Evolutionary conservation across 2,113 vertebrate genomes (phyloP).

Genomic region (Oceanites oceanicus): DNA sequence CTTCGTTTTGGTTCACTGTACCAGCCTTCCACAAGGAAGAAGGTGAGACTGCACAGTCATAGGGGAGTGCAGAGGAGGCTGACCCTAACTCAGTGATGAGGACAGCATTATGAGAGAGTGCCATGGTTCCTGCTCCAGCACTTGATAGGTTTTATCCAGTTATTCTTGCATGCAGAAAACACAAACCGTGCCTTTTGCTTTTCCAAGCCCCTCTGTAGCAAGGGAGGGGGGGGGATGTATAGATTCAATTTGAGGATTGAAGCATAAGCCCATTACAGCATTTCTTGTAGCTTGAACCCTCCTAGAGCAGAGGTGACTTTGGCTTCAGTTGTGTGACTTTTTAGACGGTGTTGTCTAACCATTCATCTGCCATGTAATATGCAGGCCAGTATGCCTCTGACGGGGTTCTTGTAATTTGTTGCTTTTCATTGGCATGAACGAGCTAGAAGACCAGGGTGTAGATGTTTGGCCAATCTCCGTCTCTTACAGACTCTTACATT

Average conservation of each 20-base stretch:
- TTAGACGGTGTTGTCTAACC: background rate
- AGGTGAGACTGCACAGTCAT: fast-evolving
- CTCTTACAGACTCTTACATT: background rate
- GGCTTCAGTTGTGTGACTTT: background rate
- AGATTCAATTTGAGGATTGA: background rate
- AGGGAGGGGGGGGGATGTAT: background rate
- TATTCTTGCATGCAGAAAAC: background rate
- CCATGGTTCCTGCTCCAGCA: background rate
- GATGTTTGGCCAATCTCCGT: background rate
- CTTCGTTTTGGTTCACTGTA: background rate
- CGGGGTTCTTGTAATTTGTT: background rate
- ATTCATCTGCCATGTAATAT: fast-evolving
- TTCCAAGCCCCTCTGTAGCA: background rate
- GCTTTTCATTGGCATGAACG: background rate
- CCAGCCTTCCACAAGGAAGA: background rate
- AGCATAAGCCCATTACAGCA: background rate
- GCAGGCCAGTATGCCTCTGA: background rate
- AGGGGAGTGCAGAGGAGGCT: fast-evolving
- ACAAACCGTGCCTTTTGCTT: background rate
- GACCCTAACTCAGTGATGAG: background rate
- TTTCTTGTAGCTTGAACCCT: background rate
- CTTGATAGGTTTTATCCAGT: background rate
- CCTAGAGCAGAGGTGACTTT: background rate
- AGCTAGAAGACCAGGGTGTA: background rate
- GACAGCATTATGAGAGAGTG: background rate